phyloP scores from a whole-genome alignment of 1,140 invertebrate species.

The Drosophila willistoni region DNA sequence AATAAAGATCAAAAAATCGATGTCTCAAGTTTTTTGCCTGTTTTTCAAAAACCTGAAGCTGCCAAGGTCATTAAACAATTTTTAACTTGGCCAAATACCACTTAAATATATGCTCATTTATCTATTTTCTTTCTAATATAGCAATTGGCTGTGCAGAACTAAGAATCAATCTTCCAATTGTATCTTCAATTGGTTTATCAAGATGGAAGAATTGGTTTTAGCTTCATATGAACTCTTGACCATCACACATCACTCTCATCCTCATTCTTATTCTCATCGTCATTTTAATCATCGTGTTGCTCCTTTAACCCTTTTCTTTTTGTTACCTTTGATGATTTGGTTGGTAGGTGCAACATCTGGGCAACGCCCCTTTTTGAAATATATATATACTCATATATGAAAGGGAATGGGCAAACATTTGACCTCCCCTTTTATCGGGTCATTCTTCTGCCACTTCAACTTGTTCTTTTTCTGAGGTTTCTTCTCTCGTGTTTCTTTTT shows the following conservation, averaged over 20 bases:
- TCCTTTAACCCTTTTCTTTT: constrained; percentile 49
- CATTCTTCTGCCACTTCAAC: constrained; percentile 26
- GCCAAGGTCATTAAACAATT: too few species aligned
- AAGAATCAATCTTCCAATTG: constrained; percentile 28
- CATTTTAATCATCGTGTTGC: constrained; percentile 11
- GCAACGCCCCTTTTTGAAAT: constrained; percentile 44
- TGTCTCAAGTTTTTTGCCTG: too few species aligned
- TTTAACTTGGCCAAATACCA: too few species aligned
- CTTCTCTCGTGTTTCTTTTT: constrained; percentile 30
- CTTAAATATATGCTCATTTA: too few species aligned
- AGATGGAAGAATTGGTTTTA: constrained; percentile 4
- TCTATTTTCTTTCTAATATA: background rate
- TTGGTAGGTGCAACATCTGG: constrained; percentile 56
- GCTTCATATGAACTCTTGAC: constrained; percentile 5
- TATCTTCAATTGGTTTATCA: constrained; percentile 47
- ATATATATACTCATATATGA: background rate
- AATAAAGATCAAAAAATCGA: too few species aligned
- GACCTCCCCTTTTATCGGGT: constrained; percentile 44
- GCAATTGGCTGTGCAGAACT: background rate
- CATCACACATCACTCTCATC: constrained; percentile 5
- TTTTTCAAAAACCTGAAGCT: too few species aligned
- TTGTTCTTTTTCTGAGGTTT: constrained; percentile 16
- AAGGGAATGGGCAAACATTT: constrained; percentile 22
- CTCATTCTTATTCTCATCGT: background rate
- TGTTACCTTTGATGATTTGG: constrained; percentile 3